These are phyloP conservation scores for Eupithecia exiguata DNA, from an alignment of 2,888 invertebrate species.

Conservation along the genomic window DNA sequence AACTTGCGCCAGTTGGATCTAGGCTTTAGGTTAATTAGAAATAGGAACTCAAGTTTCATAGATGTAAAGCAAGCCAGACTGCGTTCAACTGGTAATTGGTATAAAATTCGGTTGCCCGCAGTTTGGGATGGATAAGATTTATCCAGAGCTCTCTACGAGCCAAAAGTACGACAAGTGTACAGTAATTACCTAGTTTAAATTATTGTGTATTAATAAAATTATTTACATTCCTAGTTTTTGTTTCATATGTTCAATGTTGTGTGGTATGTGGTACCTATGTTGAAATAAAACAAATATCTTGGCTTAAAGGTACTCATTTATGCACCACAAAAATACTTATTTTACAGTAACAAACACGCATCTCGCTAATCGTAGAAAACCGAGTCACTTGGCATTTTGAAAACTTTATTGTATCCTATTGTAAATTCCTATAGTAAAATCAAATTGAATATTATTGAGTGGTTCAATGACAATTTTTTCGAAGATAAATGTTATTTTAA, in stretches of 20 bases:
- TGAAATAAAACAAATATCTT: conserved; percentile 56
- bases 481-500: neutral
- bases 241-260: too few relatives aligned
- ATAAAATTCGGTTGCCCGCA: conserved; percentile 20
- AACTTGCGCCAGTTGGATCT: neutral
- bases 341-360: conserved; percentile 54
- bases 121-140: neutral
- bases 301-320: conserved; percentile 64
- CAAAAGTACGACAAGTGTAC: neutral
- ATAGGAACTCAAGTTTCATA: neutral
- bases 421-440: neutral
- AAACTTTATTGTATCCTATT: conserved; percentile 31
- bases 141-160: conserved; percentile 4
- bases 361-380: conserved; percentile 60
- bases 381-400: conserved; percentile 46
- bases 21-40: neutral
- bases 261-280: too few relatives aligned
- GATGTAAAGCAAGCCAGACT: neutral
- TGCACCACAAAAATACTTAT: conserved; percentile 61
- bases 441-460: conserved; percentile 21
- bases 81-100: conserved; percentile 10
- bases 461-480: conserved; percentile 37
- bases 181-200: neutral
- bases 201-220: conserved; percentile 33
- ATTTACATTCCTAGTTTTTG: conserved; percentile 36